Evolutionary conservation across 1,140 invertebrate species (phyloP), one percentile per base, ranked within the genome.

Genomic region (Caenorhabditis briggsae): DNA sequence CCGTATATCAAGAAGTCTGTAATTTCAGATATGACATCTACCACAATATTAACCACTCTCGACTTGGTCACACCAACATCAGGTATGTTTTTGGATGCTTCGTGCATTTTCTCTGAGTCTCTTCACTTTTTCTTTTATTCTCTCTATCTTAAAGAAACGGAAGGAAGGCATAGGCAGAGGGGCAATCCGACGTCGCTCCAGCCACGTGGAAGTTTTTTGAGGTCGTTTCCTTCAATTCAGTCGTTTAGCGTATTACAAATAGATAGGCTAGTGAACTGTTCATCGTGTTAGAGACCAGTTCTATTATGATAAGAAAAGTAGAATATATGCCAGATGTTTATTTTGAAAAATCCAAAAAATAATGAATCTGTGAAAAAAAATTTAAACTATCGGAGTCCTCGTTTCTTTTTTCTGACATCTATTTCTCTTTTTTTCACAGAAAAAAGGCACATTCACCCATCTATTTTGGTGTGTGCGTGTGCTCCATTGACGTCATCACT

Each of bases 11-110:
- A 33, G 33, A 33, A 33, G 33, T 53, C 50, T 53, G 12, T 53
- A 53, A 53, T 53, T 53, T 53, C 50, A 53, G 50, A 53, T 23
- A 78, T 78, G 70, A 78, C 70, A 78, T 78, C 70, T 50, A 78
- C 70, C 70, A 78, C 70, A 23, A 78, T 78, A 46, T 8, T 78
- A 78, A 78, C 70, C 70, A 78, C 70, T 23, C 70, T 78, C 70
- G 70, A 78, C 70, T 78, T 78, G 70, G 70, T 78, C 70, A 78
- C 70, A 78, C 70, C 70, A 78, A 78, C 70, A 78, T 78, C 70
- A 78, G 70, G 70, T 78, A 78, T 64, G 18, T 70, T n/a, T 9
- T 16, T 16, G 14, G 8, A 9, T 59, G 18, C 18, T 8, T n/a
- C 8, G 2, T 59, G 18, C 20, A n/a, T n/a, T 20, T 6, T 23